Conservation (phyloP, 2,113 vertebrate genomes). For the Hippopotamus amphibius region DNA sequence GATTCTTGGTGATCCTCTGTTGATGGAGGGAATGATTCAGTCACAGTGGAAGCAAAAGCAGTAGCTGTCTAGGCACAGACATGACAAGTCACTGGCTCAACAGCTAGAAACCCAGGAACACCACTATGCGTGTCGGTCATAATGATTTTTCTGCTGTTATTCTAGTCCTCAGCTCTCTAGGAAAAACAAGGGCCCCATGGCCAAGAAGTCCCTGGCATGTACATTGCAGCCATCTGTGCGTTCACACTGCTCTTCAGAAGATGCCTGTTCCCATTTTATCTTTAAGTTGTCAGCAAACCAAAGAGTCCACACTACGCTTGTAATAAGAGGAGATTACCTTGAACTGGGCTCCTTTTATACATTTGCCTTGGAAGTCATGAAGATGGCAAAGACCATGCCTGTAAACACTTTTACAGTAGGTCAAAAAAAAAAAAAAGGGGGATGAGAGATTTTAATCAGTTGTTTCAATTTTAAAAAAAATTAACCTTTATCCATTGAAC, state of each 20-base stretch:
- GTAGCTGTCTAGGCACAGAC: not conserved
- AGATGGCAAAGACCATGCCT: not conserved
- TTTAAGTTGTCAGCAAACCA: slow-evolving; percentile 25
- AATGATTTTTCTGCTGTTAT: not conserved
- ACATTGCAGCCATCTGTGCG: not conserved
- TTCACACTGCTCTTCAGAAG: not conserved
- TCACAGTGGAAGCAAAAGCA: not conserved
- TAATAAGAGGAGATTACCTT: not conserved
- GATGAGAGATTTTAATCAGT: not conserved
- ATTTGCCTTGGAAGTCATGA: not conserved
- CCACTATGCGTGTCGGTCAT: accelerated
- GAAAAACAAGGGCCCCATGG: not conserved
- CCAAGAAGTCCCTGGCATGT: not conserved
- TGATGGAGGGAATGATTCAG: not conserved
- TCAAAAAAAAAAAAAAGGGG: not conserved
- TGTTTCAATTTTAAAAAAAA: not conserved
- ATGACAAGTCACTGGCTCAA: not conserved
- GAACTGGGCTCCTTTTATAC: not conserved
- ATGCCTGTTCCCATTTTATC: not conserved
- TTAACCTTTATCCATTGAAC: not conserved
- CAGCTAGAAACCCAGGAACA: not conserved
- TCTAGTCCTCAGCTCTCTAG: not conserved
- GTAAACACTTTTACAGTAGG: not conserved
- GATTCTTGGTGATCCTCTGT: not conserved
- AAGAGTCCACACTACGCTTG: not conserved